A percentile compares a stretch with the other conserved stretches of the same genome.
Evolutionary conservation across 2,888 invertebrate species (phyloP).

Genomic region (Hirudinaria manillensis): DNA sequence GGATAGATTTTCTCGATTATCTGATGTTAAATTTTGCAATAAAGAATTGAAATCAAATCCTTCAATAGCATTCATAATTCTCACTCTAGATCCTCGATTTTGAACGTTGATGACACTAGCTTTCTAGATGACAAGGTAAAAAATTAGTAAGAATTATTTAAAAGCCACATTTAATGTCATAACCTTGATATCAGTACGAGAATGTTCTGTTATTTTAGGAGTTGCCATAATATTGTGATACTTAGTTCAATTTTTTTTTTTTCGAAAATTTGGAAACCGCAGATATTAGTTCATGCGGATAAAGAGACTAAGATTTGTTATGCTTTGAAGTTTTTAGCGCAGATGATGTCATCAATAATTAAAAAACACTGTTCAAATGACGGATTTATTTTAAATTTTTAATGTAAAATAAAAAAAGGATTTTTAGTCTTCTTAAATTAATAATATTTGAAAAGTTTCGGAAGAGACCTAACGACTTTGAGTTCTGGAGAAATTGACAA

Average conservation of each 20-base stretch:
- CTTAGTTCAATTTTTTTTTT: neutral
- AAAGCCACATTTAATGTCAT: neutral
- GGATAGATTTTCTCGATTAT: slow-evolving; percentile 30
- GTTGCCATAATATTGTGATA: neutral
- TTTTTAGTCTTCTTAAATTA: neutral
- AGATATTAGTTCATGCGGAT: neutral
- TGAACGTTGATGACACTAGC: neutral
- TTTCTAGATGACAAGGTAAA: neutral
- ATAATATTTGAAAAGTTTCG: slow-evolving; percentile 7
- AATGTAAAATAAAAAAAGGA: too few relatives aligned
- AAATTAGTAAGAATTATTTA: neutral
- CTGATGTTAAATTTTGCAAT: neutral
- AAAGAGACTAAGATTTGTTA: too few relatives aligned
- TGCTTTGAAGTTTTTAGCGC: too few relatives aligned
- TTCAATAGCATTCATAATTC: neutral
- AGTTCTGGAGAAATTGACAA: neutral
- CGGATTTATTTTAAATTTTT: too few relatives aligned
- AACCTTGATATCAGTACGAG: slow-evolving; percentile 4
- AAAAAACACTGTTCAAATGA: too few relatives aligned
- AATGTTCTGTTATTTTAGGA: too few relatives aligned
- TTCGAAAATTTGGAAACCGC: neutral
- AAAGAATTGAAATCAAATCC: too few relatives aligned
- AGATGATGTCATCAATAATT: too few relatives aligned
- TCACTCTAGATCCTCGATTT: slow-evolving; percentile 7
- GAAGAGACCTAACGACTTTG: neutral